A percentile compares a stretch with the other conserved stretches of the same genome.
Evolutionary conservation across 2,113 vertebrate genomes (phyloP).

Genomic region (Hippocampus mohnikei): DNA sequence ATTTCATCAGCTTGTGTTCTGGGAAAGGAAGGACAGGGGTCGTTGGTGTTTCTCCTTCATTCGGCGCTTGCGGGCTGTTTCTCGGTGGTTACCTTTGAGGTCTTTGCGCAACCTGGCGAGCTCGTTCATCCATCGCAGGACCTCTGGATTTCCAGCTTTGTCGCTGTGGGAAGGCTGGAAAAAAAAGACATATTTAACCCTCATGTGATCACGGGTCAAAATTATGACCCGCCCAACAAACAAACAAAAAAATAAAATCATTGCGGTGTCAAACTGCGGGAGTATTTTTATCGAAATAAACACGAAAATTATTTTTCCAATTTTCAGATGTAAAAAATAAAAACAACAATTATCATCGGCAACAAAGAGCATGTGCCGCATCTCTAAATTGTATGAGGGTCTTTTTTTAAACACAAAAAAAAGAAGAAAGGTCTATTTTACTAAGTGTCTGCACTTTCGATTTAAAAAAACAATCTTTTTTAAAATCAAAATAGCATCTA

Average conservation of each 20-base stretch:
- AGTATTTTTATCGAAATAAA: background rate
- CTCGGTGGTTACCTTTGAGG: conserved; percentile 81
- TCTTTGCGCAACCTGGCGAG: conserved; percentile 91
- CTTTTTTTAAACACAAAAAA: no score
- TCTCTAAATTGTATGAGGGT: no score
- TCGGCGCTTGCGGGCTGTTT: no score
- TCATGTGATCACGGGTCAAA: background rate
- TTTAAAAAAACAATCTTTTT: no score
- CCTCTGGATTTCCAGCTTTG: conserved; percentile 91
- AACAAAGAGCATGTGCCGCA: no score
- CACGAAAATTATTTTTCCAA: no score
- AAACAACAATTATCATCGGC: no score
- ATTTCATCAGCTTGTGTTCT: conserved; percentile 90
- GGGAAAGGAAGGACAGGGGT: background rate
- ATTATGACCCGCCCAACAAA: background rate
- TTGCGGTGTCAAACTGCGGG: no score
- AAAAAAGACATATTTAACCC: conserved; percentile 3
- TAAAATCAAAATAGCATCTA: no score
- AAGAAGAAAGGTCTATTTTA: no score
- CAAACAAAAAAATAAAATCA: no score
- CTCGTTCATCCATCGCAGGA: conserved; percentile 93
- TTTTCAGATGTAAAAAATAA: background rate
- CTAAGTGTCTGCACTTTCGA: no score
- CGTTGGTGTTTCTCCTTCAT: background rate
- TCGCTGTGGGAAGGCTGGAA: conserved; percentile 91